Base-by-base conservation (phyloP, 2,888 invertebrate species). In the Trachelus tabidus region DNA sequence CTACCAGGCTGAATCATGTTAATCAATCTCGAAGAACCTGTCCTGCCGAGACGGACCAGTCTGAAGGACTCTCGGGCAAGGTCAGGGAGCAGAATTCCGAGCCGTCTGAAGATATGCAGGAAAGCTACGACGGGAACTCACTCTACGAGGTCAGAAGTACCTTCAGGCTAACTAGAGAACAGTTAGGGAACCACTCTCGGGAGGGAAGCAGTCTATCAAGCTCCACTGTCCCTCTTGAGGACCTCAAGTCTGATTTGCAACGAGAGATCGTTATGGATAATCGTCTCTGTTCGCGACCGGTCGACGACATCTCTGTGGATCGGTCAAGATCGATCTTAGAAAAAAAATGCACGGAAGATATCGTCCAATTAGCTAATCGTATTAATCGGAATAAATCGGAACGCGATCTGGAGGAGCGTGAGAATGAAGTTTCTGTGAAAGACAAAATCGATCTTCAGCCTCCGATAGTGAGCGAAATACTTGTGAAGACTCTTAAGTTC, bases 401-500 rank as follows among this genome's bases (percentile, higher is more conserved):
- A 23, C 56, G 23, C 9, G 56, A 56, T 56, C 9, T 1, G 23
- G 56, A 56, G 56, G 56, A 56, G 23, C 23, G 23, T 9, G 56
- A 56, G 9, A 56, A 23, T 56, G 23, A 56, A 56, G 23, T 56
- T 56, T 56, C 56, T 23, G 6, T 71, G 3, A 31, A 71, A 23
- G 31, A 9, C 34, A 71, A 71, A 71, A 31, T 33, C 33, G 71
- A 71, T 23, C 12, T n/a, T 33, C 74, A 9, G 34, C 23, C 68
- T 11, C 78, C 78, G 15, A 33, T 68, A 23, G 86, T 89, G 12
- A 89, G 85, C 73, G 89, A 89, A 76, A 82, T 89, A 69, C 81
- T 89, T 12, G 81, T 89, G 75, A 89, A 88, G 79, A 89, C 87
- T 79, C 83, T 89, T 6, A 87, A 86, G 68, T 89, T 89, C 76